Base-by-base conservation (phyloP, 1,140 invertebrate species). In the Drosophila mauritiana region DNA sequence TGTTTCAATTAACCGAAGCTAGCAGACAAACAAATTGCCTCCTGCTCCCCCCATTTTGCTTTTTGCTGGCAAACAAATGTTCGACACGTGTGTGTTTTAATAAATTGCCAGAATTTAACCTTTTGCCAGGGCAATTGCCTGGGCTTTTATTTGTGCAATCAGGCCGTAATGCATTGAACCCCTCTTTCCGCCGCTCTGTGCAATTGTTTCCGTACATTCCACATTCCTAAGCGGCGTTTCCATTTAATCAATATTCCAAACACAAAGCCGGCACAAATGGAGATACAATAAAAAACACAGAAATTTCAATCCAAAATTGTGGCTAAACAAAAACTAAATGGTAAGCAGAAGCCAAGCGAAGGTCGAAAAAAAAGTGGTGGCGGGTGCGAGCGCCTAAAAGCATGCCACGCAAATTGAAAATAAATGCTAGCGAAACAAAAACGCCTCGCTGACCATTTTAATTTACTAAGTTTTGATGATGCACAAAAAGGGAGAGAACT, bases 161-260 rank as follows among this genome's bases (percentile, higher is more conserved):
- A 86, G 51, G 51, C 46, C 55, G 62, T 82, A 86, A 86, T 86
- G 83, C 78, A 70, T 62, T 88, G 46, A 65, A 52, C 59, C 59
- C 27, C 31, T 10, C 8, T 8, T 10, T 10, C 31, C 13, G 3
- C 5, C 40, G 45, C 36, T 45, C 59, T 20, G 45, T 37, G 58
- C 80, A 84, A 83, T 83, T 84, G 80, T 51, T 73, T 73, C 40
- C 39, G 34, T 53, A 55, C 49, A 43, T 42, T 34, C 61, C 52
- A 48, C 43, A 69, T 80, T 53, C 69, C 48, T 13, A 53, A 59
- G 17, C 61, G 63, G 31, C 45, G 54, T 39, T 58, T 73, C 81
- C 75, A 76, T 86, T 88, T 88, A 88, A 86, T 86, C 82, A 86
- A 86, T 86, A 86, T 86, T 82, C 82, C 62, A 76, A 83, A 69